Base-by-base conservation (phyloP, 1,140 invertebrate genomes). In the Lepidurus apus region DNA sequence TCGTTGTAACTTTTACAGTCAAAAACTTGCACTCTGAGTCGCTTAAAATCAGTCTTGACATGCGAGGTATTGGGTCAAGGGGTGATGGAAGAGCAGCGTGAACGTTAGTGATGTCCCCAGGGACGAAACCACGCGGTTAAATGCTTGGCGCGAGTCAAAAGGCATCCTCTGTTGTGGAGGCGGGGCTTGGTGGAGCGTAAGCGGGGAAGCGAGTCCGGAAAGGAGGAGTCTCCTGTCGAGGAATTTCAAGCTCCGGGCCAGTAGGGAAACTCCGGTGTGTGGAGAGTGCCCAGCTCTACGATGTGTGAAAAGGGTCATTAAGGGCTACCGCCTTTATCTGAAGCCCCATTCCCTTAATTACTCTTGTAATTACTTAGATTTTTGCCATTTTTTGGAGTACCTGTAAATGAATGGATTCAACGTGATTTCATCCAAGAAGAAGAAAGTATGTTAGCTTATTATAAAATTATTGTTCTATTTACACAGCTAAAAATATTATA, bases 261-360 rank as follows among this genome's bases (percentile, higher is more conserved):
- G 53, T 65, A 65, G 53, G 53, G 21, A 65, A 13, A 21, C 13
- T 65, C 13, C 9, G 13, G 13, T 21, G 53, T 65, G 21, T 65
- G 53, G 13, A 21, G 53, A 21, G 53, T 13, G 53, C 1, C 53
- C 21, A 21, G 53, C 53, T 65, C 17, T 17, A 17, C 21, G 9
- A 21, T 21, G 21, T 65, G 9, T 11, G 13, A 65, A 65, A 13
- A 65, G 53, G 13, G 13, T 13, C 53, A 65, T 9, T 65, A 9
- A 34, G 34, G 2, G n/a, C 65, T 44, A 34, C 45, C 47, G 42
- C 65, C 76, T 53, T 77, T 77, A 43, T 77, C 43, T 43, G 76
- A 77, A 77, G 45, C 76, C 76, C 26, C 65, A 47, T 75, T 42
- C 8, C 4, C 10, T 74, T 17, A n/a, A n/a, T 73, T 73, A 17